Conservation (phyloP, 2,113 vertebrate species). For the Otis tarda region DNA sequence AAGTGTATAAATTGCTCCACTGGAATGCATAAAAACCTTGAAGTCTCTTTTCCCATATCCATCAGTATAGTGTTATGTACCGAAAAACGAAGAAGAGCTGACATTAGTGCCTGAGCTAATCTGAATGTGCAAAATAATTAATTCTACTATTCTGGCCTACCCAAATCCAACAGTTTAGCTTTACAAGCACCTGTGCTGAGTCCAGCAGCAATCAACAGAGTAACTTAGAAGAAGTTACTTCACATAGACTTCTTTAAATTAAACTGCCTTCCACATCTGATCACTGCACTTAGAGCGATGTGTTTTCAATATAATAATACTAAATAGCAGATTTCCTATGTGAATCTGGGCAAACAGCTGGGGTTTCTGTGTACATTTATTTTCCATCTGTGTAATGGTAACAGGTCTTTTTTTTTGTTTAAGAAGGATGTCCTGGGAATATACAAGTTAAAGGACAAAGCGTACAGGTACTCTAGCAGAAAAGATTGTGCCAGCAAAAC, state of each 20-base stretch:
- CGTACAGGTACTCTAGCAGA: accelerated
- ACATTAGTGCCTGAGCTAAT: not conserved
- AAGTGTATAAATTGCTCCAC: not conserved
- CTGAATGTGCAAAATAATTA: not conserved
- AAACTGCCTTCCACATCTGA: not conserved
- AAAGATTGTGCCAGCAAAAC: not conserved
- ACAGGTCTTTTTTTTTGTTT: not conserved
- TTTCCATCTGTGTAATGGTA: not conserved
- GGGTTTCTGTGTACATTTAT: not conserved
- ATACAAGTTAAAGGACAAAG: not conserved
- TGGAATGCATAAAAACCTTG: not conserved
- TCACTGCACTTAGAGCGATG: not conserved
- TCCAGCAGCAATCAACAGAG: not conserved
- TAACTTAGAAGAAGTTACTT: not conserved
- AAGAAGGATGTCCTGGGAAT: not conserved
- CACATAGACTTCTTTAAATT: not conserved
- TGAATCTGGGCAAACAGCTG: not conserved
- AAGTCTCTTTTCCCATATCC: not conserved
- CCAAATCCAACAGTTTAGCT: not conserved
- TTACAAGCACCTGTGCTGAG: not conserved
- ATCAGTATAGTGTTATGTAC: not conserved
- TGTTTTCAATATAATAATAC: not conserved
- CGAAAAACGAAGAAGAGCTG: not conserved
- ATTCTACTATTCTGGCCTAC: not conserved
- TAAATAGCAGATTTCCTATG: not conserved